Evolutionary conservation across 2,797 vertebrate genomes (phyloP), one percentile per base, ranked within the genome.

Genomic region (Amazona ochrocephala): DNA sequence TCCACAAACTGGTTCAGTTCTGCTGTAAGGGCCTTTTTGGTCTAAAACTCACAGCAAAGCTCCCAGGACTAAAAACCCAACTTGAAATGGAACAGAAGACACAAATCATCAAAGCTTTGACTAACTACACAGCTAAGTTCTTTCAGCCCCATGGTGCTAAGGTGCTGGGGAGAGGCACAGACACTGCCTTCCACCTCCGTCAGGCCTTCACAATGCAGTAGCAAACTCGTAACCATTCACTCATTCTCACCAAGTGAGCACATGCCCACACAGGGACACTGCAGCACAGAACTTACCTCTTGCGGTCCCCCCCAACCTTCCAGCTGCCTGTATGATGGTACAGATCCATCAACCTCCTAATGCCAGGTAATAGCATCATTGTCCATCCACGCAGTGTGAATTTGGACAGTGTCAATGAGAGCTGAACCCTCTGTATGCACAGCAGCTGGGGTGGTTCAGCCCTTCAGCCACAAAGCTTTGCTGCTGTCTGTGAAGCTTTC

Each of bases 161-260:
- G 39, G 7, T 24, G 13, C 11, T n/a, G 32, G 32, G 53, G 30
- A 54, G 30, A 51, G 64, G 39, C 26, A 76, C 44, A 62, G 65
- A 53, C 13, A 39, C 29, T 48, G 37, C 37, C 51, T 85, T 30
- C 37, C n/a, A 44, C 76, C 76, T 37, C 37, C 37, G 9, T 37
- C 37, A 37, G 37, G 37, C 37, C 54, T 72, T 62, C 26, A 24
- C 34, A 86, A 64, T 77, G 54, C 76, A 61, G 5, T 16, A 15
- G 32, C 27, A 72, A 61, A 44, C 32, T 47, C 26, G 7, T 13
- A 24, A n/a, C 0, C 1, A 4, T 39, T 50, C 18, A 1, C 20
- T 75, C 1, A 0, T 32, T 48, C 20, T 54, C 8, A 0, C 18
- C 7, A 22, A 13, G 58, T 6, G 44, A 77, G 48, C 6, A 19